A percentile compares a stretch with the other conserved stretches of the same genome.
Evolutionary conservation across 2,113 vertebrate genomes (phyloP).

Genomic region (Alexandromys fortis): DNA sequence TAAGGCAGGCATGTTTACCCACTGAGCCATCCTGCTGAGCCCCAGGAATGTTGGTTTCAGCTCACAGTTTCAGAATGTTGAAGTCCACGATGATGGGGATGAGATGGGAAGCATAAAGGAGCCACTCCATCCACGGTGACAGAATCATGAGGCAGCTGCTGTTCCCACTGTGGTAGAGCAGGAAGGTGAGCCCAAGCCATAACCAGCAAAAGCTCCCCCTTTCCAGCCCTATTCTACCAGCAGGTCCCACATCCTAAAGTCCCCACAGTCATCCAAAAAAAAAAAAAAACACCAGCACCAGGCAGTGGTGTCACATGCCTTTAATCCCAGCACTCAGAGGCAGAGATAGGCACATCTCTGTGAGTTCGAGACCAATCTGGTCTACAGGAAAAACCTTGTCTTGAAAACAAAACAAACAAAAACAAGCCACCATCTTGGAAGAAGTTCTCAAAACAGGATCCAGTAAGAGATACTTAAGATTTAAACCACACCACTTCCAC

Average conservation of each 20-base stretch:
- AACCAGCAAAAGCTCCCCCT: neutral
- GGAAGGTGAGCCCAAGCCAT: neutral
- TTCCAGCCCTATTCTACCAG: neutral
- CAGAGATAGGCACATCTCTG: no score
- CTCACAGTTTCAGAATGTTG: neutral
- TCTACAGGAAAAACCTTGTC: no score
- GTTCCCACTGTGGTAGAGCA: neutral
- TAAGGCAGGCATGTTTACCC: neutral
- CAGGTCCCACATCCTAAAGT: neutral
- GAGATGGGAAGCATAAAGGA: rapidly evolving
- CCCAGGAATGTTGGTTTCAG: neutral
- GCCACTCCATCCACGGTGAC: neutral
- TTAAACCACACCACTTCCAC: neutral
- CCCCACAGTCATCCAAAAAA: neutral
- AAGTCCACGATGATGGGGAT: neutral
- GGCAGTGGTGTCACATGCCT: no score
- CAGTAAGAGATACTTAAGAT: neutral
- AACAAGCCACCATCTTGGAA: neutral
- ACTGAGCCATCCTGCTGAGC: neutral
- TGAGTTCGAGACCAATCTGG: no score
- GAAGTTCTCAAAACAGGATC: neutral
- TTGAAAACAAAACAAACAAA: no score
- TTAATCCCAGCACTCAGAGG: no score
- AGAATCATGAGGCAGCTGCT: no score
- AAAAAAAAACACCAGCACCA: neutral